Percentiles rank a stretch among this genome's conserved stretches.
Evolutionary conservation across 1,140 invertebrate genomes (phyloP).

Genomic region (Panonychus citri): DNA sequence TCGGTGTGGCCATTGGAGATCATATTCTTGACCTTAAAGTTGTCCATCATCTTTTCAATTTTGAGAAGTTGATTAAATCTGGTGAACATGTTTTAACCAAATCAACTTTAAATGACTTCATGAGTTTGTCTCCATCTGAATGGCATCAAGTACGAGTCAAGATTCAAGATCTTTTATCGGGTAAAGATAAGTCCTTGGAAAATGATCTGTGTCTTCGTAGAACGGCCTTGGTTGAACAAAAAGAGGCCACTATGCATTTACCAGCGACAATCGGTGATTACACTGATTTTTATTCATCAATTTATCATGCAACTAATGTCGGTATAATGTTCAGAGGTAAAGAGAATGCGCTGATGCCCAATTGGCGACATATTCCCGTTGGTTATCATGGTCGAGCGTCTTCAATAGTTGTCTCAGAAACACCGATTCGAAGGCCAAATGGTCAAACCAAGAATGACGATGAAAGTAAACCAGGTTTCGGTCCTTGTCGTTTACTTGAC

Average conservation of each 20-base stretch:
- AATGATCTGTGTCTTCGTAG: conserved; percentile 31
- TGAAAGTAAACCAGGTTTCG: conserved; percentile 49
- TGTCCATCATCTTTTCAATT: conserved; percentile 55
- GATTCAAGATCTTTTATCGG: conserved; percentile 44
- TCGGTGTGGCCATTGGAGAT: conserved; percentile 87
- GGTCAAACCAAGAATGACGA: conserved; percentile 73
- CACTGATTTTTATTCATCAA: conserved; percentile 95
- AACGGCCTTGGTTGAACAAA: conserved; percentile 52
- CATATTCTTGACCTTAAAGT: conserved; percentile 60
- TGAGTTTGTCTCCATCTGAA: conserved; percentile 48
- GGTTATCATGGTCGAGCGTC: conserved; percentile 92
- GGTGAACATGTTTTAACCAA: conserved; percentile 58
- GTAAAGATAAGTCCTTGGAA: conserved; percentile 36
- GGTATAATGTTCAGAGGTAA: conserved; percentile 90
- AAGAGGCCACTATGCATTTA: conserved; percentile 60
- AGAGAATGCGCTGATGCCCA: conserved; percentile 81
- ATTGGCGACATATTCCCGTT: conserved; percentile 91
- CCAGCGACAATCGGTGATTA: conserved; percentile 85
- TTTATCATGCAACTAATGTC: conserved; percentile 89
- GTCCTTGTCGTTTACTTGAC: conserved; percentile 64
- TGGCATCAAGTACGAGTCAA: conserved; percentile 62
- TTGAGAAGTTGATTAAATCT: conserved; percentile 36
- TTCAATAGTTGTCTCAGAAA: conserved; percentile 81
- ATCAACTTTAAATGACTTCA: conserved; percentile 62
- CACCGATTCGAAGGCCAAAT: conserved; percentile 59